Percentiles rank a stretch among this genome's conserved stretches.
phyloP scores from a whole-genome alignment of 2,888 invertebrate species.

The Physocephala rufipes region DNA sequence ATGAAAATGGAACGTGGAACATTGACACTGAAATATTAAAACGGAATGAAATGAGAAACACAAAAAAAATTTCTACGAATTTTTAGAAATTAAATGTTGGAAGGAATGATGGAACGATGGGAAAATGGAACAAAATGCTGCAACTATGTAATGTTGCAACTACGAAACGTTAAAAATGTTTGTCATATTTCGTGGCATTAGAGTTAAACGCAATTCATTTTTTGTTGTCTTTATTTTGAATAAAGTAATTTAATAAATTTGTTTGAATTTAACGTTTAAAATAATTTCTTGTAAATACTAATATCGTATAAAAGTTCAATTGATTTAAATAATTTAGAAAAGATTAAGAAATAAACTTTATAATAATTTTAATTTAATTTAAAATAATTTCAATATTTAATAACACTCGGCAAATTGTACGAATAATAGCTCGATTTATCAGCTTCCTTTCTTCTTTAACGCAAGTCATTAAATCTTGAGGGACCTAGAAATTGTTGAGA shows the following conservation, averaged over 20 bases:
- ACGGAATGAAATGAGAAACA: constrained; percentile 7
- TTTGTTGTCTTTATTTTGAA: background rate
- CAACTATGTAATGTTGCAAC: no score
- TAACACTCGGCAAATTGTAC: no score
- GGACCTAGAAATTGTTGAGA: no score
- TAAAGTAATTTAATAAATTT: constrained; percentile 5
- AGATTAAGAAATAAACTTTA: no score
- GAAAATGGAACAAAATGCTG: no score
- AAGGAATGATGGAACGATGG: background rate
- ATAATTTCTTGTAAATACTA: constrained; percentile 3
- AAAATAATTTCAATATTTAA: constrained; percentile 2
- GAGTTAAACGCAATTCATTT: constrained; percentile 13
- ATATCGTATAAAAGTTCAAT: no score
- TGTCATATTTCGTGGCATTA: no score
- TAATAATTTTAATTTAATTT: background rate
- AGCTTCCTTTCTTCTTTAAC: no score
- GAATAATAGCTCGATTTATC: no score
- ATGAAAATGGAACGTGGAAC: background rate
- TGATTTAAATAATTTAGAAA: no score
- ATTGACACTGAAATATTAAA: constrained; percentile 1
- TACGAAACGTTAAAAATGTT: no score
- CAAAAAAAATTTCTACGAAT: background rate
- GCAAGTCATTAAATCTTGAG: no score
- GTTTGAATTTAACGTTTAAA: background rate
- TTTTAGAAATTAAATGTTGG: background rate